These are phyloP conservation scores for Omphaloscelis lunosa DNA, from an alignment of 2,888 invertebrate genomes.

Conservation along the genomic window DNA sequence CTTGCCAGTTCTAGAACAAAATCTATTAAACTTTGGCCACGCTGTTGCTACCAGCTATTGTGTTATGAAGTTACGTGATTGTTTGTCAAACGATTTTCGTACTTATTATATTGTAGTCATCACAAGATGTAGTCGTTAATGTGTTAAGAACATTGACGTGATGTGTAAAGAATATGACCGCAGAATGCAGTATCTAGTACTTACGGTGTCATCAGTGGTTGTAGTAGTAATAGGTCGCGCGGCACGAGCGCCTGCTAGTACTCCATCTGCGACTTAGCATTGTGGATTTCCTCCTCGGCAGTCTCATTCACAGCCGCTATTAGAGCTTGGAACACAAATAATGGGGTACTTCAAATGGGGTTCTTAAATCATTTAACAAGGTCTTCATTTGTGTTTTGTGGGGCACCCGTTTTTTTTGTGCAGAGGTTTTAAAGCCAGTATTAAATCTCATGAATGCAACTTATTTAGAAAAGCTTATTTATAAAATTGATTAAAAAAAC, in stretches of 20 bases:
- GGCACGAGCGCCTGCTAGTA: slow-evolving; percentile 92
- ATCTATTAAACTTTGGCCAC: slow-evolving; percentile 63
- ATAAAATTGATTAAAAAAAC: background rate
- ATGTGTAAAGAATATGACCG: background rate
- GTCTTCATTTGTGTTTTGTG: background rate
- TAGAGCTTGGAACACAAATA: slow-evolving; percentile 92
- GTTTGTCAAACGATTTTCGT: slow-evolving; percentile 52
- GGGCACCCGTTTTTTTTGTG: background rate
- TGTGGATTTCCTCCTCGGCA: slow-evolving; percentile 92
- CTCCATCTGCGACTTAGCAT: slow-evolving; percentile 91
- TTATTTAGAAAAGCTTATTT: background rate
- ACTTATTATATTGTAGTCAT: slow-evolving; percentile 36
- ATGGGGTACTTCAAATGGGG: no score
- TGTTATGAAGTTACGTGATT: slow-evolving; percentile 51
- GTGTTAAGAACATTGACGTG: slow-evolving; percentile 15
- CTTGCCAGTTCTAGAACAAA: slow-evolving; percentile 61
- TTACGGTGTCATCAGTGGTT: slow-evolving; percentile 95
- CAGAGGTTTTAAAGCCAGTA: background rate
- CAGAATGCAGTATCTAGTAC: slow-evolving; percentile 2
- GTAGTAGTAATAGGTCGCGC: slow-evolving; percentile 94
- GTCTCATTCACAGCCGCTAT: slow-evolving; percentile 92
- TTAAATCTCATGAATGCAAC: background rate
- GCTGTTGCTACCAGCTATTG: slow-evolving; percentile 51
- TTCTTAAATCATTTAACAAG: background rate
- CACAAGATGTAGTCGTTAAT: slow-evolving; percentile 9